A percentile compares a stretch with the other conserved stretches of the same genome.
phyloP scores from a whole-genome alignment of 2,888 invertebrate species.

The Idaea straminata region DNA sequence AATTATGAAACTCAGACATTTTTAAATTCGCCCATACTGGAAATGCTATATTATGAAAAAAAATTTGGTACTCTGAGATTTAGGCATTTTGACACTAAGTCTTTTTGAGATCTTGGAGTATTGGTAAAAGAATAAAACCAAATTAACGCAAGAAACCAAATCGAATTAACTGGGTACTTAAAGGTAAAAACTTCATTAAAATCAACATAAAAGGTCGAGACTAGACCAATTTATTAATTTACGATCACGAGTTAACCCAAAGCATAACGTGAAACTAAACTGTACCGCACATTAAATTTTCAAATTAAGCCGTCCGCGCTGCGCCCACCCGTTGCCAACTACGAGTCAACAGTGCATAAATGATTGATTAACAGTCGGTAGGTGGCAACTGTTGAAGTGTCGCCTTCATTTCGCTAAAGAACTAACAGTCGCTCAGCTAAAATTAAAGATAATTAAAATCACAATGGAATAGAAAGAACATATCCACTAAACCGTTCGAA shows the following conservation, averaged over 20 bases:
- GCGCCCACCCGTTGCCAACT: neutral
- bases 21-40: no score
- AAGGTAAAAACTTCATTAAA: no score
- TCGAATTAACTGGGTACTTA: no score
- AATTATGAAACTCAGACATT: no score
- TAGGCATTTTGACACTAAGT: no score
- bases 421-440: neutral
- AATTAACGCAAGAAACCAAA: no score
- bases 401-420: conserved; percentile 6
- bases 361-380: neutral
- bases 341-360: conserved; percentile 3
- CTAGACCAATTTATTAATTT: neutral
- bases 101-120: no score
- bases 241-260: neutral
- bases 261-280: neutral
- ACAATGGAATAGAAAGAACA: no score
- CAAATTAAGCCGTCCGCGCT: neutral
- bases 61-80: no score
- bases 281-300: conserved; percentile 1
- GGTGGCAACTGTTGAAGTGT: conserved; percentile 2
- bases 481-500: no score
- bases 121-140: no score
- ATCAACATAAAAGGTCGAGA: neutral
- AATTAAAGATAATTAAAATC: neutral
- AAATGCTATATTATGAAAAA: no score